Percentiles rank a stretch among this genome's conserved stretches.
phyloP scores from a whole-genome alignment of 1,140 invertebrate genomes.

The Caenorhabditis remanei region DNA sequence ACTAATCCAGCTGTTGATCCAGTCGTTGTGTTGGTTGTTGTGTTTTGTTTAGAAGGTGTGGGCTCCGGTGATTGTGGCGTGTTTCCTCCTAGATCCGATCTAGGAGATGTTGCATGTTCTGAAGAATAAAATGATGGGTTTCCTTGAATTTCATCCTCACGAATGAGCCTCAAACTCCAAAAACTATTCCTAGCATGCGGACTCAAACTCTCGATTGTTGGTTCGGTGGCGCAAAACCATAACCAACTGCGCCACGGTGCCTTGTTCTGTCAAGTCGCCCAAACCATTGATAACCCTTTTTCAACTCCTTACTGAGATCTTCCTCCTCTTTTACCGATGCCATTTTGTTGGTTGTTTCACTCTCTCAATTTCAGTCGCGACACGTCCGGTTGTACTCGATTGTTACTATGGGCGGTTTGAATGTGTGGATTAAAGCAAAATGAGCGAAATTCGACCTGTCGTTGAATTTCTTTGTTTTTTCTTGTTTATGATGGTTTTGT shows the following conservation, averaged over 20 bases:
- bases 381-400: not conserved
- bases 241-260: too few relatives aligned
- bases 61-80: not conserved
- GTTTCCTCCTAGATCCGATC: not conserved
- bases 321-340: slow-evolving; percentile 13
- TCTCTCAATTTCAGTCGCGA: not conserved
- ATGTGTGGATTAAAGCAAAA: too few relatives aligned
- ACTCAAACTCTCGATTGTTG: too few relatives aligned
- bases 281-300: not conserved
- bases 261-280: not conserved
- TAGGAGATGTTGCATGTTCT: too few relatives aligned
- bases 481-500: too few relatives aligned
- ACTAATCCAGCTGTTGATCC: not conserved
- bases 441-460: too few relatives aligned
- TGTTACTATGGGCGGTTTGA: not conserved
- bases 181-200: too few relatives aligned
- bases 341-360: slow-evolving; percentile 45
- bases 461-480: too few relatives aligned
- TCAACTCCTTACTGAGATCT: slow-evolving; percentile 2
- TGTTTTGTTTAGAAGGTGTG: slow-evolving; percentile 13
- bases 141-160: too few relatives aligned
- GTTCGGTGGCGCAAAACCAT: too few relatives aligned
- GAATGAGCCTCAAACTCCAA: too few relatives aligned
- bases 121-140: too few relatives aligned
- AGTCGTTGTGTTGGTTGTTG: slow-evolving; percentile 6